Percentiles rank a stretch among this genome's conserved stretches.
phyloP scores from a whole-genome alignment of 2,888 invertebrate genomes.

The Lasioglossum marginatum region DNA sequence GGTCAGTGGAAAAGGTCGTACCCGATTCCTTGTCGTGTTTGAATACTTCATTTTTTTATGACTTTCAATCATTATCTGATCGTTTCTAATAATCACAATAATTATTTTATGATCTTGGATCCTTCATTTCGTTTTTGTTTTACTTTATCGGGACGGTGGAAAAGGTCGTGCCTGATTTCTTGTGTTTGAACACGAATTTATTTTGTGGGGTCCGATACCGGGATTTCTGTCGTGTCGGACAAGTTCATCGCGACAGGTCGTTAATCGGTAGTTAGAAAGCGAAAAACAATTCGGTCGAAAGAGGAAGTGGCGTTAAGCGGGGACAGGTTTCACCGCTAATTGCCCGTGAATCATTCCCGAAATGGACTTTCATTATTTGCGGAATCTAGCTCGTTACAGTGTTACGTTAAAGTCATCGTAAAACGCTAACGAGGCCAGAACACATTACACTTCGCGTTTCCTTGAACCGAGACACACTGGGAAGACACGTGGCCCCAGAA shows the following conservation, averaged over 20 bases:
- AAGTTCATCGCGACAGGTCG: background rate
- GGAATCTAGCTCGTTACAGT: slow-evolving; percentile 2
- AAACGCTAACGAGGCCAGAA: background rate
- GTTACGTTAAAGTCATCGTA: background rate
- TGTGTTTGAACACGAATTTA: too few species aligned
- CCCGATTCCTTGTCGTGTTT: too few species aligned
- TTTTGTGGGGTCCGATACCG: background rate
- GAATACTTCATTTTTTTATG: too few species aligned
- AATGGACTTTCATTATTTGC: slow-evolving; percentile 34
- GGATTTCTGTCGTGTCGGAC: background rate
- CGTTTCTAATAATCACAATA: too few species aligned
- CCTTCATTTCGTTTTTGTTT: too few species aligned
- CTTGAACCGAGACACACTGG: background rate
- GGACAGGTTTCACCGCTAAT: slow-evolving; percentile 33
- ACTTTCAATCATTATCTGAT: too few species aligned
- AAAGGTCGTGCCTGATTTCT: too few species aligned
- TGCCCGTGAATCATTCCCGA: slow-evolving; percentile 33
- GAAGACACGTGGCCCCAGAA: background rate
- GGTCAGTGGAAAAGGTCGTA: too few species aligned
- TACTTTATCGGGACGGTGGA: too few species aligned
- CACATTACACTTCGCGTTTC: background rate
- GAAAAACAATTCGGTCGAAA: slow-evolving; percentile 22
- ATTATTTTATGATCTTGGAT: too few species aligned
- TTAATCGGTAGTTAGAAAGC: slow-evolving; percentile 44
- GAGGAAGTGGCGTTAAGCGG: slow-evolving; percentile 14